Conservation (phyloP, 2,113 vertebrate species). For the Panthera uncia region DNA sequence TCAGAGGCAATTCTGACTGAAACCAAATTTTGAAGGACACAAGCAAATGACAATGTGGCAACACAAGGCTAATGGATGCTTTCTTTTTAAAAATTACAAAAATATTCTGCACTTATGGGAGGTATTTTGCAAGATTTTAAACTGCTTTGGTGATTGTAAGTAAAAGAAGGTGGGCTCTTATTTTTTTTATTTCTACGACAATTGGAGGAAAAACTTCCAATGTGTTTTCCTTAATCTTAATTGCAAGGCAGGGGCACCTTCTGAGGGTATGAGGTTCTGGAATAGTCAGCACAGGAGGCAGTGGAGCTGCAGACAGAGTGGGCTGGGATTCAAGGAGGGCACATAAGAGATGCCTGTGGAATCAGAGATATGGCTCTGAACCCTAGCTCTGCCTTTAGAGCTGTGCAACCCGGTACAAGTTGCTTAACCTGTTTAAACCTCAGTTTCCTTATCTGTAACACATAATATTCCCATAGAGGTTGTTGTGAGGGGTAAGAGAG, state of each 20-base stretch:
- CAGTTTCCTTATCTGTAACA: not conserved
- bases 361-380: not conserved
- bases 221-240: not conserved
- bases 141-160: not conserved
- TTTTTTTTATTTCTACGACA: not conserved
- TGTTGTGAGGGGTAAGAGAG: not conserved
- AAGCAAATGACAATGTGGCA: not conserved
- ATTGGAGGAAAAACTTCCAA: not conserved
- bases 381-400: not conserved
- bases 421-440: not conserved
- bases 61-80: not conserved
- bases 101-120: not conserved
- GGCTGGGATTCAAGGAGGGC: not conserved
- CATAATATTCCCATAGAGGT: not conserved
- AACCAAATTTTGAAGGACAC: not conserved
- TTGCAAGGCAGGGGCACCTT: not conserved
- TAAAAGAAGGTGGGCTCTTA: not conserved
- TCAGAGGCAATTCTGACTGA: not conserved
- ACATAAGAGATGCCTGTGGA: not conserved
- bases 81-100: conserved; percentile 16
- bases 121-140: not conserved
- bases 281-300: not conserved
- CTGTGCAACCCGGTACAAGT: no score
- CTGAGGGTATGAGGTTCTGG: not conserved
- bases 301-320: not conserved